Percentiles rank a stretch among this genome's conserved stretches.
Conservation (phyloP, 2,113 vertebrate species). For the Hyla sarda region DNA sequence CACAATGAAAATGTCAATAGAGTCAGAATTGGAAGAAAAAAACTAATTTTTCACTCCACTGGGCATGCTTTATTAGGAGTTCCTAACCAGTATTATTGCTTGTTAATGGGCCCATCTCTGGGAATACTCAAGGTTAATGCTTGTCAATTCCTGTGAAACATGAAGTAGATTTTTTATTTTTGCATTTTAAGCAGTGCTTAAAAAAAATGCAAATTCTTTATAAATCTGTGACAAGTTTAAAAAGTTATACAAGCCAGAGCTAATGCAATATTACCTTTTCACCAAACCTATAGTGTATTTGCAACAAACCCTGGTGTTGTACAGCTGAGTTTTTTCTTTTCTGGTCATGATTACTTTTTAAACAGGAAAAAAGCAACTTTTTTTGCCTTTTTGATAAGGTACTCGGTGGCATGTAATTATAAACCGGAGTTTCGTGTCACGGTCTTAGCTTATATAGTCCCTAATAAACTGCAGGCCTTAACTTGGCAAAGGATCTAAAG, state of each 20-base stretch:
- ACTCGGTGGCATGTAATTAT: conserved; percentile 16
- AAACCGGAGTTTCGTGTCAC: conserved; percentile 41
- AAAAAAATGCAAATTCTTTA: background rate
- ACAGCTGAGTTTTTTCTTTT: background rate
- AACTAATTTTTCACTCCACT: conserved; percentile 25
- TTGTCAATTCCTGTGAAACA: background rate
- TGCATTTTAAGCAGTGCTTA: background rate
- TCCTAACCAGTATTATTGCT: conserved; percentile 22
- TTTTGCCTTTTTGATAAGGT: conserved; percentile 7
- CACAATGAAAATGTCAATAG: background rate
- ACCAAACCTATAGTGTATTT: background rate
- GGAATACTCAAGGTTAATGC: background rate
- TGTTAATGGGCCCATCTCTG: too few relatives aligned
- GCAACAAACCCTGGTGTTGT: background rate
- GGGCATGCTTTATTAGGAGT: conserved; percentile 10
- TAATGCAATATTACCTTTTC: background rate
- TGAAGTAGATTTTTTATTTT: conserved; percentile 8
- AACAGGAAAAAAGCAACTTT: conserved; percentile 4
- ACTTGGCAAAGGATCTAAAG: conserved; percentile 52
- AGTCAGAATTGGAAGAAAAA: background rate
- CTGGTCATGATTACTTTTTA: background rate
- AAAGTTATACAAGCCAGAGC: background rate
- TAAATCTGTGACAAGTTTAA: background rate
- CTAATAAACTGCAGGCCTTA: conserved; percentile 46
- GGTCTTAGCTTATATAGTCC: conserved; percentile 26